phyloP scores from a whole-genome alignment of 1,140 invertebrate species.

The Lucilia cuprina region DNA sequence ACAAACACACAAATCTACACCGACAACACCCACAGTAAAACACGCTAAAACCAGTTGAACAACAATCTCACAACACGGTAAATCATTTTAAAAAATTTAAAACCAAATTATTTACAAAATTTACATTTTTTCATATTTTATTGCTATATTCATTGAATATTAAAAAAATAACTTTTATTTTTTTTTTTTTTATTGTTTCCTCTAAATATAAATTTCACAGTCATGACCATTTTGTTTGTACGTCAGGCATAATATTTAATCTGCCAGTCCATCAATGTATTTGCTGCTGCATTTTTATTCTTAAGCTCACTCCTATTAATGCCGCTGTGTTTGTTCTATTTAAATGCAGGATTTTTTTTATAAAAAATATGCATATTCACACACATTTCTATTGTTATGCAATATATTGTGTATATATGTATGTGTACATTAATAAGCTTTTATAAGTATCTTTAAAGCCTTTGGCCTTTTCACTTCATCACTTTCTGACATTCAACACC shows the following conservation, averaged over 20 bases:
- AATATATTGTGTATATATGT: not conserved
- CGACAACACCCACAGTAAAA: not conserved
- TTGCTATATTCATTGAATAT: not conserved
- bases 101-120: not conserved
- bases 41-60: not conserved
- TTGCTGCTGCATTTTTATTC: not conserved
- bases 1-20: slow-evolving; percentile 1
- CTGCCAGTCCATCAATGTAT: not conserved
- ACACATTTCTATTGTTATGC: not conserved
- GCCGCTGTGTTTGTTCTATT: too few species aligned
- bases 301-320: too few species aligned
- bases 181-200: not conserved
- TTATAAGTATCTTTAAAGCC: not conserved
- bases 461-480: slow-evolving; percentile 14
- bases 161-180: not conserved
- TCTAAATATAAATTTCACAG: slow-evolving; percentile 9
- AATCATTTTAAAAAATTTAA: not conserved
- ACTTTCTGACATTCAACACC: not conserved
- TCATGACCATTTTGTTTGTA: not conserved
- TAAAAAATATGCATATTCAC: not conserved
- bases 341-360: not conserved
- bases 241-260: not conserved
- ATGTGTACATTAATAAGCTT: not conserved
- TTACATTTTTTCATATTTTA: not conserved
- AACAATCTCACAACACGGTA: not conserved